Conservation (phyloP, 92 coral and sea anemone species). For the Meandrina meandrites region DNA sequence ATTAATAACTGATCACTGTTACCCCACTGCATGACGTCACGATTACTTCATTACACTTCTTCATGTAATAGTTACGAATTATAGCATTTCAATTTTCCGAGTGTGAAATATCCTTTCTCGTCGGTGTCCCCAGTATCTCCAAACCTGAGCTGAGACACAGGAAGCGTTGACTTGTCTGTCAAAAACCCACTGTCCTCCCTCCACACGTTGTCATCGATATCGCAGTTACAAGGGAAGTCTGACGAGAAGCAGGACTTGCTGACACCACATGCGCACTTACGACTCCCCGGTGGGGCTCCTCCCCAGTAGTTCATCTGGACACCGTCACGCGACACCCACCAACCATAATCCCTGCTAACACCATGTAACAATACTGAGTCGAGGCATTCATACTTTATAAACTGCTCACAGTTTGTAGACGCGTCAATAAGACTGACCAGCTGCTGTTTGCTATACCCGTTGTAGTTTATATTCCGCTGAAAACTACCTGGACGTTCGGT, state of each 20-base stretch:
- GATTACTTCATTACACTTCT: no score
- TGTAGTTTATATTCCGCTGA: constrained; percentile 11
- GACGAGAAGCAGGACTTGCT: constrained; percentile 7
- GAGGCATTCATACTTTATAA: constrained; percentile 36
- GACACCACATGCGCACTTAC: constrained; percentile 57
- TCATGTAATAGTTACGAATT: neutral
- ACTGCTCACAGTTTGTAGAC: constrained; percentile 43
- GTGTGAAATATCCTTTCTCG: constrained; percentile 39
- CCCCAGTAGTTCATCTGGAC: constrained; percentile 56
- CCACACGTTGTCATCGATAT: constrained; percentile 38
- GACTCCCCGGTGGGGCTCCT: constrained; percentile 52
- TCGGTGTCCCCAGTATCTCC: constrained; percentile 21
- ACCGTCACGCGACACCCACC: constrained; percentile 68
- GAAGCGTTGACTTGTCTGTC: constrained; percentile 60
- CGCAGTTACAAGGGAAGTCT: constrained; percentile 50
- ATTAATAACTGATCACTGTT: no score
- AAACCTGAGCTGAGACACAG: constrained; percentile 60
- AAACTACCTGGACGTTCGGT: neutral
- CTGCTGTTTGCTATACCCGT: constrained; percentile 9
- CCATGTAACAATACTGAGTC: constrained; percentile 14
- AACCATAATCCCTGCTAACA: neutral
- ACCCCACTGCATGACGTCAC: no score
- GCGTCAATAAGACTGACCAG: neutral
- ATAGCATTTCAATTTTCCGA: constrained; percentile 50
- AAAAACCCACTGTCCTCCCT: constrained; percentile 66